A percentile compares a stretch with the other conserved stretches of the same genome.
Evolutionary conservation across 64 coral and sea anemone species (phyloP).

Genomic region (Anthopleura sola): DNA sequence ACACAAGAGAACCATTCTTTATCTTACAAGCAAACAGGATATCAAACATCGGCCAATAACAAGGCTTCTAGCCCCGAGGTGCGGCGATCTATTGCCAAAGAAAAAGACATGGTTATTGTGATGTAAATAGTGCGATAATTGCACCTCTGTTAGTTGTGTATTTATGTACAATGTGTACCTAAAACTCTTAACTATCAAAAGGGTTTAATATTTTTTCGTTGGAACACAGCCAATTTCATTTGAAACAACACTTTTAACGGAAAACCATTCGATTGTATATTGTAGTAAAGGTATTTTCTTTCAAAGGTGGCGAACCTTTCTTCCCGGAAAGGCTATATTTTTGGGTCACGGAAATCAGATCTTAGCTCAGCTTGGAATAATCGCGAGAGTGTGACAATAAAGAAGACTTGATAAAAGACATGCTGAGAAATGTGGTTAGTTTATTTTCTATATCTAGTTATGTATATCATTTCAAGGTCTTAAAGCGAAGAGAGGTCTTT

Average conservation of each 20-base stretch:
- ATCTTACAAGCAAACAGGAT: slow-evolving; percentile 31
- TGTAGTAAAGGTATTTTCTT: slow-evolving; percentile 5
- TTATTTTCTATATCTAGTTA: background rate
- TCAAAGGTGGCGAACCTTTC: background rate
- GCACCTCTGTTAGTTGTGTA: slow-evolving; percentile 2
- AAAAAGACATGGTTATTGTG: slow-evolving; percentile 39
- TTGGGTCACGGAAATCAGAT: background rate
- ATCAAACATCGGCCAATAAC: slow-evolving; percentile 46
- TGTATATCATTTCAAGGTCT: background rate
- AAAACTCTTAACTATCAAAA: background rate
- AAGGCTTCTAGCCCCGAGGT: slow-evolving; percentile 1
- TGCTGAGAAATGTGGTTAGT: background rate
- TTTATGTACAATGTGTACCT: slow-evolving; percentile 18
- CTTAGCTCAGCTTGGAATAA: background rate
- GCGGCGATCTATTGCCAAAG: slow-evolving; percentile 5
- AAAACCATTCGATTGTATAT: background rate
- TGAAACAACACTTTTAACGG: background rate
- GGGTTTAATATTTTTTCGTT: background rate
- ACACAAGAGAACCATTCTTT: slow-evolving; percentile 39
- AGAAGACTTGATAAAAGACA: background rate
- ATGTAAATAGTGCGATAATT: slow-evolving; percentile 58
- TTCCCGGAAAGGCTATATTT: background rate
- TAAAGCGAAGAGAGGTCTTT: background rate
- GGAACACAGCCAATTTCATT: background rate
- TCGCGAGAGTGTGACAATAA: background rate